A percentile compares a stretch with the other conserved stretches of the same genome.
Evolutionary conservation across 2,113 vertebrate species (phyloP).

Genomic region (Elgaria multicarinata): DNA sequence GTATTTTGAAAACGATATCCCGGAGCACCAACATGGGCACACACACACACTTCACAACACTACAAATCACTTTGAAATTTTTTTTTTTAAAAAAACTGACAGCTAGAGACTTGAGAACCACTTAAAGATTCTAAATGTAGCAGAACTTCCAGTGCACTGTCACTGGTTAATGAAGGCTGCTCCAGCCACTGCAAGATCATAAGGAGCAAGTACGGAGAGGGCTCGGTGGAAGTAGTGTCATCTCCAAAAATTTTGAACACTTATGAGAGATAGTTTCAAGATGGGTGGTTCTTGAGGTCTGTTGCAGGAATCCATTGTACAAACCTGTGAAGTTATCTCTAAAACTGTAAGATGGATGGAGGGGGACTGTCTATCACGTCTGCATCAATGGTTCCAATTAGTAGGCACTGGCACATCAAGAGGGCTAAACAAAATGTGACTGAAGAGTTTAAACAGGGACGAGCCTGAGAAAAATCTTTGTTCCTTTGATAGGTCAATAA

Average conservation of each 20-base stretch:
- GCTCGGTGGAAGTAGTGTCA: conserved; percentile 48
- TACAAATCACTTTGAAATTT: conserved; percentile 74
- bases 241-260: conserved; percentile 44
- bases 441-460: conserved; percentile 61
- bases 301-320: conserved; percentile 52
- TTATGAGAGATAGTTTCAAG: conserved; percentile 31
- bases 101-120: conserved; percentile 62
- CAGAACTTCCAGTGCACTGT: conserved; percentile 62
- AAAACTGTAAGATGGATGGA: conserved; percentile 45
- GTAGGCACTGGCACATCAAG: conserved; percentile 57
- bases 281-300: conserved; percentile 58
- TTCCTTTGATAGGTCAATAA: conserved; percentile 54
- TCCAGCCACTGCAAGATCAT: conserved; percentile 62
- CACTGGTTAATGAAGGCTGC: conserved; percentile 70
- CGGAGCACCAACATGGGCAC: conserved; percentile 72
- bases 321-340: conserved; percentile 28
- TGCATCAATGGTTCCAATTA: conserved; percentile 53
- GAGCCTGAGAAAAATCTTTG: conserved; percentile 61
- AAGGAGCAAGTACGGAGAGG: conserved; percentile 47
- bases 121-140: conserved; percentile 49
- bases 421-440: conserved; percentile 61
- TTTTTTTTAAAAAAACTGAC: conserved; percentile 44
- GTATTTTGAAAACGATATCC: conserved; percentile 70
- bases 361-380: conserved; percentile 16
- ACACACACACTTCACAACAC: conserved; percentile 65